Conservation (phyloP, 2,797 vertebrate genomes). For the Rhabdophis nuchalis region DNA sequence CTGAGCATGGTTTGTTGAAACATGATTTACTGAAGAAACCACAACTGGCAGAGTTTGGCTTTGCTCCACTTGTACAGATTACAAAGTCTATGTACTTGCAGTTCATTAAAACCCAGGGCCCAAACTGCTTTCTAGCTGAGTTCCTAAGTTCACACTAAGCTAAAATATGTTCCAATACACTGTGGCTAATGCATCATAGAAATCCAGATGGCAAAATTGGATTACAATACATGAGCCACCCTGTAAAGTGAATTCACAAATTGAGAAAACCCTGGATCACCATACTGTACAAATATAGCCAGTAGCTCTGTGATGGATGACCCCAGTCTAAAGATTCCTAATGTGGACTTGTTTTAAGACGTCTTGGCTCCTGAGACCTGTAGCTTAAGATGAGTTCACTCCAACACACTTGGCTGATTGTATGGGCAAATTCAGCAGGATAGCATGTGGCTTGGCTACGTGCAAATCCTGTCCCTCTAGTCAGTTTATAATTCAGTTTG, state of each 20-base stretch:
- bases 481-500: background rate
- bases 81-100: background rate
- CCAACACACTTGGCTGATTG: background rate
- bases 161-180: background rate
- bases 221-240: background rate
- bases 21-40: background rate
- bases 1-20: background rate
- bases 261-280: background rate
- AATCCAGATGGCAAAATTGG: background rate
- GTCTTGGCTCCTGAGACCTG: background rate
- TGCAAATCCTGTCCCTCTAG: background rate
- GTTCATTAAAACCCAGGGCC: background rate
- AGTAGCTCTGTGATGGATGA: background rate
- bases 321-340: background rate
- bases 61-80: background rate
- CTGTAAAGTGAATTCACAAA: background rate
- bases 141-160: background rate
- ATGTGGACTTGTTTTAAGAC: background rate
- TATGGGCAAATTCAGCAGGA: background rate
- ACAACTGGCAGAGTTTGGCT: background rate
- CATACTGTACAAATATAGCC: background rate
- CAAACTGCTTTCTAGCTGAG: background rate
- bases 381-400: background rate
- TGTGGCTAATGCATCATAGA: background rate
- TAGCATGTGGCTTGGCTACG: background rate